These are phyloP conservation scores for Phalangium opilio DNA, from an alignment of 2,888 invertebrate genomes.

Conservation along the genomic window DNA sequence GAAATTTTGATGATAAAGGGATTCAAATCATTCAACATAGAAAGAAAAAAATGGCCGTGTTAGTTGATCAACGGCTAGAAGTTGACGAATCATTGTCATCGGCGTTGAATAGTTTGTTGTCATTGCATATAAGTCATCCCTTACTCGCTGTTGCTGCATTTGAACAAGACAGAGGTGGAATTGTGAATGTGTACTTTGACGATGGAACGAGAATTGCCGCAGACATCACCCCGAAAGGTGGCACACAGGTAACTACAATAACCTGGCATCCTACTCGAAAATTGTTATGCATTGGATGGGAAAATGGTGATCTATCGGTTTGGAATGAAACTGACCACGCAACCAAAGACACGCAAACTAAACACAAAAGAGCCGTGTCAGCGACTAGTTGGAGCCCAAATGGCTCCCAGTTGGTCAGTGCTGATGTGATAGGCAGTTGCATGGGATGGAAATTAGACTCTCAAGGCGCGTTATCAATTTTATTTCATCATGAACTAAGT, in stretches of 20 bases:
- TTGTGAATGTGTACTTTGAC: slow-evolving; percentile 73
- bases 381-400: slow-evolving; percentile 51
- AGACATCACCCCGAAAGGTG: slow-evolving; percentile 54
- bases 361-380: slow-evolving; percentile 40
- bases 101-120: slow-evolving; percentile 14
- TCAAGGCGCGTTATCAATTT: slow-evolving; percentile 60
- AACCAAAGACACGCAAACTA: slow-evolving; percentile 44
- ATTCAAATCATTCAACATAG: too few species aligned
- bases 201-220: slow-evolving; percentile 41
- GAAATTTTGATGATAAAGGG: neutral
- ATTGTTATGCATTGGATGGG: slow-evolving; percentile 74
- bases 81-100: slow-evolving; percentile 4
- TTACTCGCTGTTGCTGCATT: slow-evolving; percentile 71
- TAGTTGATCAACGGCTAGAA: slow-evolving; percentile 14
- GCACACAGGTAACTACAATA: slow-evolving; percentile 62
- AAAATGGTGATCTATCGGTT: slow-evolving; percentile 61
- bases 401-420: slow-evolving; percentile 70
- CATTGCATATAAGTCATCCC: slow-evolving; percentile 65
- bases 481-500: slow-evolving; percentile 69
- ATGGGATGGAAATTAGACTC: slow-evolving; percentile 81
- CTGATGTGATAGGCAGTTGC: slow-evolving; percentile 69
- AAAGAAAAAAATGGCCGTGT: slow-evolving; percentile 9
- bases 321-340: slow-evolving; percentile 34
- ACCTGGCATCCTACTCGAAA: slow-evolving; percentile 79
- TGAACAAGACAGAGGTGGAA: slow-evolving; percentile 74